A percentile compares a stretch with the other conserved stretches of the same genome.
phyloP scores from a whole-genome alignment of 2,797 vertebrate species.

The Adrianichthys oophorus region DNA sequence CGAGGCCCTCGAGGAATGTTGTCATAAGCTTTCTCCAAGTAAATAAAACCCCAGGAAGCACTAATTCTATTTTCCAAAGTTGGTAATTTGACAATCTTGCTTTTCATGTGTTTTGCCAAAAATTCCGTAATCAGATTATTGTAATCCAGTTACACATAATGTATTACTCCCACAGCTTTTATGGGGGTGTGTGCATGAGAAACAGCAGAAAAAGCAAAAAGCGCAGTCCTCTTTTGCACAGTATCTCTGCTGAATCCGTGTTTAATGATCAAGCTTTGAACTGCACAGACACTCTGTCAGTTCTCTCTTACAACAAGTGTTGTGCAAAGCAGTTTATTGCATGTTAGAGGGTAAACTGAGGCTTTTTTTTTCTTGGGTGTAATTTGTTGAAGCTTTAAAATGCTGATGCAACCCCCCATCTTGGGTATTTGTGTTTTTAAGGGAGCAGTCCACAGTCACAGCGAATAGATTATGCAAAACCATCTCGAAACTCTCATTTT shows the following conservation, averaged over 20 bases:
- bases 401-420: slow-evolving; percentile 46
- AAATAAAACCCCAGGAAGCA: not conserved
- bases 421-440: slow-evolving; percentile 16
- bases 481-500: slow-evolving; percentile 55
- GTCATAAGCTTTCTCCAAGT: not conserved
- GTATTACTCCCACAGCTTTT: slow-evolving; percentile 56
- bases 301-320: slow-evolving; percentile 2
- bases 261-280: slow-evolving; percentile 15
- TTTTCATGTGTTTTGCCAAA: slow-evolving; percentile 15
- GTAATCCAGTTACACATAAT: slow-evolving; percentile 67
- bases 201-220: slow-evolving; percentile 30
- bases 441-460: slow-evolving; percentile 31
- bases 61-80: slow-evolving; percentile 25
- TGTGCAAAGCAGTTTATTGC: not conserved
- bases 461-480: slow-evolving; percentile 70
- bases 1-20: not conserved
- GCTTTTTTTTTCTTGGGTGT: slow-evolving; percentile 1
- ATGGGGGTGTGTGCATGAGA: slow-evolving; percentile 47
- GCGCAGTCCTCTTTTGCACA: slow-evolving; percentile 36
- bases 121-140: slow-evolving; percentile 68
- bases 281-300: slow-evolving; percentile 17
- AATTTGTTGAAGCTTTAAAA: slow-evolving; percentile 36
- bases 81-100: slow-evolving; percentile 46
- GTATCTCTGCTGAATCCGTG: slow-evolving; percentile 14
- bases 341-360: slow-evolving; percentile 11